phyloP scores from a whole-genome alignment of 2,113 vertebrate genomes.

The Pluvianellus socialis region DNA sequence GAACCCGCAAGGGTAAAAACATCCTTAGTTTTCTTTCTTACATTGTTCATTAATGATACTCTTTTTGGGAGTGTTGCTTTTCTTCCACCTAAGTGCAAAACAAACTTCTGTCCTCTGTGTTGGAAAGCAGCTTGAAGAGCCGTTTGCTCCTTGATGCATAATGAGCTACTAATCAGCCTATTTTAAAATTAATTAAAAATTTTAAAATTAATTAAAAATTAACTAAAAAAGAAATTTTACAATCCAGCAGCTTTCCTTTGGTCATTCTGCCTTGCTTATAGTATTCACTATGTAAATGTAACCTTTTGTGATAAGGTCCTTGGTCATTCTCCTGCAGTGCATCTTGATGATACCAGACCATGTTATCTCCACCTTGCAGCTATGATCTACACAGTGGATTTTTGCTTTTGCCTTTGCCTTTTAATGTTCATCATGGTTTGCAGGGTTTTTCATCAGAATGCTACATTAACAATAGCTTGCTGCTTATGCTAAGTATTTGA shows the following conservation, averaged over 20 bases:
- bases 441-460: background rate
- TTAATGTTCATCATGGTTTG: background rate
- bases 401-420: background rate
- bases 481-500: background rate
- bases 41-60: background rate
- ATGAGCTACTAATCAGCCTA: background rate
- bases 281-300: background rate
- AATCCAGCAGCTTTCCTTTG: background rate
- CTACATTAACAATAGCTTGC: background rate
- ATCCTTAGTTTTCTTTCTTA: background rate
- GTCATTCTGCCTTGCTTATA: background rate
- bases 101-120: background rate
- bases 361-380: background rate
- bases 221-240: background rate
- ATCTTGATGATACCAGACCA: fast-evolving
- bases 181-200: background rate
- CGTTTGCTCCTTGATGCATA: background rate
- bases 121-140: background rate
- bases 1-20: background rate
- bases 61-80: background rate
- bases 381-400: background rate
- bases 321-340: background rate
- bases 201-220: background rate
- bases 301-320: background rate
- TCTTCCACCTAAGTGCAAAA: background rate